These are phyloP conservation scores for human DNA, from an alignment of 2,113 vertebrate species.

Conservation along the genomic window GRCh38 chr5:24725001-24725500, in stretches of 20 bases:
- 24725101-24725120: slow-evolving; percentile 57
- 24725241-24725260: not conserved
- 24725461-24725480: too few species aligned
- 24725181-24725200: not conserved
- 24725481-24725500: not conserved
- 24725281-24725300: not conserved
- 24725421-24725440: too few species aligned
- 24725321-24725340: too few species aligned
- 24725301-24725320: too few species aligned
- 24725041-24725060: slow-evolving; percentile 73
- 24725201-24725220: not conserved
- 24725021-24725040: slow-evolving; percentile 53
- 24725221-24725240: not conserved
- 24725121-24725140: slow-evolving; percentile 56
- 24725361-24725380: too few species aligned
- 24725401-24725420: too few species aligned
- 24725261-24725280: not conserved
- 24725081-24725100: slow-evolving; percentile 52
- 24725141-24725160: not conserved
- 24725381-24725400: too few species aligned
- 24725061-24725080: slow-evolving; percentile 67
- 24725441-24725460: too few species aligned
- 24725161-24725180: not conserved
- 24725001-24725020: slow-evolving; percentile 63
- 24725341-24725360: too few species aligned